Percentiles rank a stretch among this genome's conserved stretches.
These are phyloP conservation scores for Lasioglossum albipes DNA, from an alignment of 1,140 invertebrate species.

Conservation along the genomic window DNA sequence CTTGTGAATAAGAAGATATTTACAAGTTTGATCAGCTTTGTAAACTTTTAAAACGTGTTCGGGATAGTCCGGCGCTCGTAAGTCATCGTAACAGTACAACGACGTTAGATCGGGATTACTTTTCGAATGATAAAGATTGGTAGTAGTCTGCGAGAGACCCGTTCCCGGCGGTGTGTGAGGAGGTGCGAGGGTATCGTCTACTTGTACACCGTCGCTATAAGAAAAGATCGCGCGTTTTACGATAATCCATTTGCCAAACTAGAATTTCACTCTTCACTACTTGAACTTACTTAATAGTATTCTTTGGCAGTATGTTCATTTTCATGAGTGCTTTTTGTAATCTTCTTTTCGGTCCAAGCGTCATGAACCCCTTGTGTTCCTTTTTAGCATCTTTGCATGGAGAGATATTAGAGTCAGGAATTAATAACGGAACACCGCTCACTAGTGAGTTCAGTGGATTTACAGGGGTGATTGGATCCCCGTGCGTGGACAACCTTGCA, in stretches of 20 bases:
- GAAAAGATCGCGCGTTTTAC: conserved; percentile 27
- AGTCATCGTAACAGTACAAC: conserved; percentile 87
- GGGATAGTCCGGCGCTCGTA: conserved; percentile 90
- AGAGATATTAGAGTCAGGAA: conserved; percentile 74
- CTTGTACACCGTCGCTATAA: conserved; percentile 81
- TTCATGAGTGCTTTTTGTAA: conserved; percentile 94
- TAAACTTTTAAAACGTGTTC: conserved; percentile 99
- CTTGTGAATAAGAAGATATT: conserved; percentile 98
- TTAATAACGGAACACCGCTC: conserved; percentile 72
- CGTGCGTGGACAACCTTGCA: conserved; percentile 83
- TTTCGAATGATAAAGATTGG: conserved; percentile 89
- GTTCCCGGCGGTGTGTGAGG: conserved; percentile 79
- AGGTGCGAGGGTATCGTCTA: conserved; percentile 80
- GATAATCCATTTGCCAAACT: background rate
- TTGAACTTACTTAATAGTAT: conserved; percentile 85
- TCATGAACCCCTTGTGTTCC: conserved; percentile 92
- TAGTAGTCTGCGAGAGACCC: conserved; percentile 72
- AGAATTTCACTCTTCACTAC: background rate
- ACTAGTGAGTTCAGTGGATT: conserved; percentile 75
- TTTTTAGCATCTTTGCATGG: conserved; percentile 83
- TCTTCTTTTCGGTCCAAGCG: conserved; percentile 89
- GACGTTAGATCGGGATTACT: conserved; percentile 95
- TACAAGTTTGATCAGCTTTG: conserved; percentile 97
- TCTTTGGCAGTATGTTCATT: conserved; percentile 94
- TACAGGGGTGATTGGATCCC: conserved; percentile 76